Base-by-base conservation (phyloP, 2,888 invertebrate species). In the Eurytoma adleriae region DNA sequence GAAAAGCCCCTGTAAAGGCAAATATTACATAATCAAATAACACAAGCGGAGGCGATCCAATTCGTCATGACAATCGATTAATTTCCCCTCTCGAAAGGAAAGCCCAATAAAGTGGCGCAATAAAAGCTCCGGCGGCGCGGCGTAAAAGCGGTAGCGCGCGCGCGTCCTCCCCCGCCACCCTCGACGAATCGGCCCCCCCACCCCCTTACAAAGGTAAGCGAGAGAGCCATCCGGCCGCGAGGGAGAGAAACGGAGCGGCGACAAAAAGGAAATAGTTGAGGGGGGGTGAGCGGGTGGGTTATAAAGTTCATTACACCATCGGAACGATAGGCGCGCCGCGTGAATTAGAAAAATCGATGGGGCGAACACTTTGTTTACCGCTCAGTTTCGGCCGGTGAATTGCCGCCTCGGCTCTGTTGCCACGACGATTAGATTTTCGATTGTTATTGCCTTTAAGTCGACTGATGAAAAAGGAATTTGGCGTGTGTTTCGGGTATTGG, bases 11-110 rank as follows among this genome's bases (percentile, higher is more conserved):
- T 48, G 24, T 40, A 71, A 71, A 16, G 70, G 20, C 70, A 71
- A 71, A 59, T 12, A 71, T 71, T 59, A 59, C 61, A 71, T 61
- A 61, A 71, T 71, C 24, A 52, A 71, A 61, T 61, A 61, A 52
- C 61, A 18, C 52, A 27, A 61, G 40, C 5, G 30, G 56, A n/a
- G 18, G 40, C 54, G 75, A 75, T 68, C 61, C 75, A 75, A 68
- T 68, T 67, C 75, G 75, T 75, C 67, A 75, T 48, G 70, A 54
- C 70, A 77, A 77, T 77, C 77, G 77, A 70, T 77, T 77, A 70
- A 70, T 64, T 77, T 68, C 62, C 40, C 62, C 69, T 50, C 69
- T 20, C 61, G 48, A 24, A 69, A 67, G 64, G 62, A 64, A 56
- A 77, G 48, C 70, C 40, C 70, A 77, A 70, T 70, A 62, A 67